These are phyloP conservation scores for Anhinga rufa DNA, from an alignment of 2,113 vertebrate species.

Conservation along the genomic window DNA sequence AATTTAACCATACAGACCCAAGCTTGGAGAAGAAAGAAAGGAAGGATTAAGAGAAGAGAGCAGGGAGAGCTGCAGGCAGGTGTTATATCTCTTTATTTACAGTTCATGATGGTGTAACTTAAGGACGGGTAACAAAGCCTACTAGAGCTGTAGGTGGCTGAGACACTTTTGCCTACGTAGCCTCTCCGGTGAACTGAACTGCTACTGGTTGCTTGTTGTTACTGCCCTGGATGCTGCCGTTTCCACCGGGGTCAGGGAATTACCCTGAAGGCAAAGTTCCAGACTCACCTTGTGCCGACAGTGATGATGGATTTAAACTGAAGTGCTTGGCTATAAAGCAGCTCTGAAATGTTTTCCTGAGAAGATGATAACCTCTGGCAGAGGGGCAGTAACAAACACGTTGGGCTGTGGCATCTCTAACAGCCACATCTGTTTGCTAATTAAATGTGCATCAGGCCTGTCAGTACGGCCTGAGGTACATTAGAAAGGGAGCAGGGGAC, in stretches of 20 bases:
- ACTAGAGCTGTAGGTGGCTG: neutral
- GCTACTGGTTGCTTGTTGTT: neutral
- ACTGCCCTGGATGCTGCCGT: neutral
- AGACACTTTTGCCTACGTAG: neutral
- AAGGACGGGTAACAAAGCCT: neutral
- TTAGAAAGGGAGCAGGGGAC: neutral
- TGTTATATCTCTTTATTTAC: neutral
- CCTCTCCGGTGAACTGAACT: neutral
- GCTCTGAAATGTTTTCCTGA: neutral
- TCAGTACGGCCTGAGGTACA: neutral
- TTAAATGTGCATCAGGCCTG: neutral
- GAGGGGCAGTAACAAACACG: neutral
- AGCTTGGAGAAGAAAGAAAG: neutral
- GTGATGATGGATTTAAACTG: neutral
- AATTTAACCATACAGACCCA: neutral
- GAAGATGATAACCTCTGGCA: neutral
- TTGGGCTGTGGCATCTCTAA: neutral
- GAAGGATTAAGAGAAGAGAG: neutral
- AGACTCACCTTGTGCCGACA: accelerated
- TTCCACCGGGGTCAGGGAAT: neutral
- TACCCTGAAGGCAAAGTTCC: neutral
- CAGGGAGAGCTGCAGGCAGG: neutral
- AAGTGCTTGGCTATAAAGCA: neutral
- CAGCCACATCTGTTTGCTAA: neutral
- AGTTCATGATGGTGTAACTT: neutral